Evolutionary conservation across 2,888 invertebrate genomes (phyloP).

Genomic region (Volucella inflata): DNA sequence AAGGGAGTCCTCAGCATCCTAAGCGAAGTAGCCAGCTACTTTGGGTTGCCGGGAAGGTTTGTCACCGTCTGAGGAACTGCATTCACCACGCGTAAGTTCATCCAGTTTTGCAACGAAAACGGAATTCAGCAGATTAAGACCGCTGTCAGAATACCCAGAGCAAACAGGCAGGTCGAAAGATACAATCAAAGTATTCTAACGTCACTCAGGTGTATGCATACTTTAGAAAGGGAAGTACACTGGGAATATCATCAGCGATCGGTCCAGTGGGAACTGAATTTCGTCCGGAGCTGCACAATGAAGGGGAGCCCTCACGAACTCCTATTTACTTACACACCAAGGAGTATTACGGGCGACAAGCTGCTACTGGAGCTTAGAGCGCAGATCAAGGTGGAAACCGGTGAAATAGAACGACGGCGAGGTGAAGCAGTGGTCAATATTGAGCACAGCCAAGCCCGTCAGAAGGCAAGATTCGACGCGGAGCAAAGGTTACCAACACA

Average conservation of each 20-base stretch:
- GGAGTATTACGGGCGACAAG: too few relatives aligned
- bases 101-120: too few relatives aligned
- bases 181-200: not conserved
- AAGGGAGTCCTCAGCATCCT: too few relatives aligned
- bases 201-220: slow-evolving; percentile 1
- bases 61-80: not conserved
- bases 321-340: too few relatives aligned
- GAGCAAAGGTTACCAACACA: not conserved
- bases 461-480: slow-evolving; percentile 1
- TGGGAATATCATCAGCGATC: too few relatives aligned
- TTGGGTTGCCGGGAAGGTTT: too few relatives aligned
- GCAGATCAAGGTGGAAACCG: slow-evolving; percentile 2
- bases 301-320: slow-evolving; percentile 14
- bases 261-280: slow-evolving; percentile 15
- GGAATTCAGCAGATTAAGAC: too few relatives aligned
- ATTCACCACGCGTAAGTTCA: too few relatives aligned
- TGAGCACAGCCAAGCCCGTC: not conserved
- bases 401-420: slow-evolving; percentile 4
- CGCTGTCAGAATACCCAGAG: too few relatives aligned
- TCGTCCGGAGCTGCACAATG: not conserved
- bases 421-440: slow-evolving; percentile 6
- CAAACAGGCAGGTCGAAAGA: too few relatives aligned
- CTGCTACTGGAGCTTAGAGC: not conserved
- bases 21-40: too few relatives aligned
- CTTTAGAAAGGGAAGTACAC: too few relatives aligned